Conservation (phyloP, 2,797 vertebrate species). For the Falco concolor region DNA sequence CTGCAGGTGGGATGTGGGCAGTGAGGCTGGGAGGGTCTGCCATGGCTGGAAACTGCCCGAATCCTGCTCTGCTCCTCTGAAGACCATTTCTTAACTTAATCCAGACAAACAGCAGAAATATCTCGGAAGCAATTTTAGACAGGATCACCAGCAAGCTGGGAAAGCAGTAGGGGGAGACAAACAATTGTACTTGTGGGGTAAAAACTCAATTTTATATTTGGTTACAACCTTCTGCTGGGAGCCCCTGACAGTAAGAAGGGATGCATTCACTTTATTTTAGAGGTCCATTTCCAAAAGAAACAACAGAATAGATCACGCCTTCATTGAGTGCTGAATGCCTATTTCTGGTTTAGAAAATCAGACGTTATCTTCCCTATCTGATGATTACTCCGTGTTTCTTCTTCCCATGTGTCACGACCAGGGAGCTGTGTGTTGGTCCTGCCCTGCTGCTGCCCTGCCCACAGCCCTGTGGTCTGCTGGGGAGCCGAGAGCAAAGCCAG, state of each 20-base stretch:
- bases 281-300: neutral
- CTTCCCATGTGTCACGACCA: neutral
- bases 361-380: neutral
- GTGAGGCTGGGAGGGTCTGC: neutral
- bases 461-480: neutral
- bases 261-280: neutral
- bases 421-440: neutral
- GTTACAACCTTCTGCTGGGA: neutral
- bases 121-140: neutral
- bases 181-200: neutral
- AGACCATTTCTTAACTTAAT: neutral
- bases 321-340: neutral
- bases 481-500: neutral
- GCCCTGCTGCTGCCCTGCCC: neutral
- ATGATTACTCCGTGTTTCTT: neutral
- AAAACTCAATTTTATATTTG: neutral
- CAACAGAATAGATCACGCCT: neutral
- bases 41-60: neutral
- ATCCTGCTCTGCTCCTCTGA: neutral
- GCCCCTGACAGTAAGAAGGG: neutral
- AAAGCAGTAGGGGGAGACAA: neutral
- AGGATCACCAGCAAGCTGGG: neutral
- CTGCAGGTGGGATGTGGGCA: neutral
- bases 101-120: neutral
- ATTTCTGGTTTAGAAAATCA: neutral